Percentiles rank a stretch among this genome's conserved stretches.
Conservation (phyloP, 2,888 invertebrate genomes). For the Dusona sp. region DNA sequence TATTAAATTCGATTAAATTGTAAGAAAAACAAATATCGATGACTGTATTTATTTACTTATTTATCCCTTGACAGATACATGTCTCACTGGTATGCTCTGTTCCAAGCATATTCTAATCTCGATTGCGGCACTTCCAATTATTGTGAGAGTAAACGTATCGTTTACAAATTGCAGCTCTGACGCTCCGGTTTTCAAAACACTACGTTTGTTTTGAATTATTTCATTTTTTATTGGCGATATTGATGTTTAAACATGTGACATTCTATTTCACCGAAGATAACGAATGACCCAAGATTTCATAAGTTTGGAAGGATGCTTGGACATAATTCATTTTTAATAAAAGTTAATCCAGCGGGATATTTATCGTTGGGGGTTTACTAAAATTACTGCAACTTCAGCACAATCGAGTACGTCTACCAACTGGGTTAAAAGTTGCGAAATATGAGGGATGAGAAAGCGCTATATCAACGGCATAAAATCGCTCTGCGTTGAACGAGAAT, state of each 20-base stretch:
- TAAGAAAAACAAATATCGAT: no score
- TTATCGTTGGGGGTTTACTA: conserved; percentile 2
- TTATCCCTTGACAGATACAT: no score
- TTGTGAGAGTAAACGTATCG: no score
- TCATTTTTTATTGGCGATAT: background rate
- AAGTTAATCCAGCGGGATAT: conserved; percentile 13
- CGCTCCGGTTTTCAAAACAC: no score
- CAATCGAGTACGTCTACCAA: conserved; percentile 36
- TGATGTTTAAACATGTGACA: conserved; percentile 2
- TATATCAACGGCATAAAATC: conserved; percentile 1
- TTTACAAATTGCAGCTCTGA: no score
- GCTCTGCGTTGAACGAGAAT: conserved; percentile 35
- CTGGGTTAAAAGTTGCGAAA: conserved; percentile 63
- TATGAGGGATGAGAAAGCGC: conserved; percentile 47
- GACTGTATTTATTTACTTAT: no score
- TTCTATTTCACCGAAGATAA: conserved; percentile 14
- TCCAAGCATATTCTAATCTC: no score
- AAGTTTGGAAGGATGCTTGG: background rate
- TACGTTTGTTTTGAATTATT: background rate
- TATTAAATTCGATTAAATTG: no score
- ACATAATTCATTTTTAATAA: conserved; percentile 2
- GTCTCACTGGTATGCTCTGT: no score
- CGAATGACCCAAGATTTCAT: background rate
- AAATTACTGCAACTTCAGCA: conserved; percentile 13
- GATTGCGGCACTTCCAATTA: no score